Evolutionary conservation across 2,888 invertebrate genomes (phyloP).

Genomic region (Hyalella azteca): DNA sequence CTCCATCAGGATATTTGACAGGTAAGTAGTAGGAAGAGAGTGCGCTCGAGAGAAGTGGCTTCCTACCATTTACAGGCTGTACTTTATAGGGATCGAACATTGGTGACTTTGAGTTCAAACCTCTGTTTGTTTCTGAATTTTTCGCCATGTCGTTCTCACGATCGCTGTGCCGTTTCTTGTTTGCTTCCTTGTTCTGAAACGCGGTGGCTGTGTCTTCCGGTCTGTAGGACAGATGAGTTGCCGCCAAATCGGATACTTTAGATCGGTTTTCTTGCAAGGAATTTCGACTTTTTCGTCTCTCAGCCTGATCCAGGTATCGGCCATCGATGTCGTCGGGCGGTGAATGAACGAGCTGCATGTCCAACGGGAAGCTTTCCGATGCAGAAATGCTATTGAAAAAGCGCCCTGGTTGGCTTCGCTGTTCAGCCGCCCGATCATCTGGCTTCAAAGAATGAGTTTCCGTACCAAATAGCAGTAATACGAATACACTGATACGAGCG

Average conservation of each 20-base stretch:
- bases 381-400: slow-evolving; percentile 12
- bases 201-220: not conserved
- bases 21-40: not conserved
- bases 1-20: not conserved
- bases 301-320: not conserved
- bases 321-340: not conserved
- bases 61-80: not conserved
- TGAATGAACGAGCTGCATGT: not conserved
- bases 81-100: not conserved
- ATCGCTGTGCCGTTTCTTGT: no score
- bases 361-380: not conserved
- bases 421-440: not conserved
- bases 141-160: no score
- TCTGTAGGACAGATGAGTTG: not conserved
- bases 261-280: not conserved
- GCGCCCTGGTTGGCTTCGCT: not conserved
- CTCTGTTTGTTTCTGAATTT: no score
- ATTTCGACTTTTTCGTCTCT: not conserved
- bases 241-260: not conserved
- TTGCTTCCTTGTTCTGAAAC: no score
- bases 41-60: not conserved
- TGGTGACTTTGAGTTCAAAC: not conserved
- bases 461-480: no score
- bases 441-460: not conserved
- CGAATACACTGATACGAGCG: no score